These are phyloP conservation scores for Formica aserva DNA, from an alignment of 2,888 invertebrate genomes.

Conservation along the genomic window DNA sequence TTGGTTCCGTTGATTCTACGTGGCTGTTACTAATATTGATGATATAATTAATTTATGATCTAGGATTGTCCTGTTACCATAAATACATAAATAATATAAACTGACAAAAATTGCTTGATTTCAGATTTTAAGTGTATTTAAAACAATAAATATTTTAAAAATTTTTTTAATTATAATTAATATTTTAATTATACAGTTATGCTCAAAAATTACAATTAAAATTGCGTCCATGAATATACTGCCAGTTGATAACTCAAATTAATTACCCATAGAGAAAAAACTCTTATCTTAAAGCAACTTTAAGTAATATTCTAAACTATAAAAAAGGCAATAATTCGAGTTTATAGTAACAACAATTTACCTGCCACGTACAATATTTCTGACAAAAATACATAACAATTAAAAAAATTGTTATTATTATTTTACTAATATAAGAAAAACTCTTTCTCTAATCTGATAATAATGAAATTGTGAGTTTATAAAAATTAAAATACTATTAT, in stretches of 20 bases:
- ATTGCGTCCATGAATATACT: neutral
- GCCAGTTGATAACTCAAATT: neutral
- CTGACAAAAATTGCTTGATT: neutral
- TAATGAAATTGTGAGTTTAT: neutral
- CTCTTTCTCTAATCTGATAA: neutral
- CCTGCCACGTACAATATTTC: neutral
- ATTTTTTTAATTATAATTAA: neutral
- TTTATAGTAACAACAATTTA: conserved; percentile 1
- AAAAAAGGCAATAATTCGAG: neutral
- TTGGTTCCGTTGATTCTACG: neutral
- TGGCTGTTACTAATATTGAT: conserved; percentile 1
- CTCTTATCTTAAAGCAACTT: neutral
- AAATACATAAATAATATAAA: neutral
- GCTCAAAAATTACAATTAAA: neutral
- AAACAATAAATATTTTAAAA: neutral
- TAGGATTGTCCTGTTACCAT: conserved; percentile 1
- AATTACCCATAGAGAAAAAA: neutral
- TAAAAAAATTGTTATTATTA: neutral
- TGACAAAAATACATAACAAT: neutral
- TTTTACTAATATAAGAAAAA: neutral
- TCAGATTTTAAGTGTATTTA: neutral
- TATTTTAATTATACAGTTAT: neutral
- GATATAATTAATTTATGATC: conserved; percentile 13
- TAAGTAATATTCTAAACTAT: neutral
- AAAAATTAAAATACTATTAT: neutral